Conservation (phyloP, 2,113 vertebrate species). For the Sterrhoptilus dennistouni region DNA sequence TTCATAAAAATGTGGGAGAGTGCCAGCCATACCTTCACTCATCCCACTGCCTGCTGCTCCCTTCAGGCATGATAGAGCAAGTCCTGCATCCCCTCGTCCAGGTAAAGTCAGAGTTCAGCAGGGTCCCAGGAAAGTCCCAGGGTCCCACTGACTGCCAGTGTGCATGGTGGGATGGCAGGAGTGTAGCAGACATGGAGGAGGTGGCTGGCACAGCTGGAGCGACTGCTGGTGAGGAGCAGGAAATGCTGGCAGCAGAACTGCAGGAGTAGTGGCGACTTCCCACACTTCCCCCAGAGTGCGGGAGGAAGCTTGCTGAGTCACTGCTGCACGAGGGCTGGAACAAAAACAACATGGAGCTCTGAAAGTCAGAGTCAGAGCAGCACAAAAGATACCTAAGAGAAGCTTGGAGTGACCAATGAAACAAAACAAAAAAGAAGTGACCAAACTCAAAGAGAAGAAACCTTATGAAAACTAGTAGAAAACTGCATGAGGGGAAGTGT, state of each 20-base stretch:
- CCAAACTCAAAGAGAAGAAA: not conserved
- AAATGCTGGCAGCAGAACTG: not conserved
- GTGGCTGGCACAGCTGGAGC: too few relatives aligned
- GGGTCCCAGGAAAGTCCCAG: too few relatives aligned
- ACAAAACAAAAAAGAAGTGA: not conserved
- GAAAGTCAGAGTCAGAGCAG: not conserved
- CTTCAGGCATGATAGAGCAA: not conserved
- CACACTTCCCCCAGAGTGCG: not conserved
- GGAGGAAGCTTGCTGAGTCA: not conserved
- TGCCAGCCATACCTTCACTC: not conserved
- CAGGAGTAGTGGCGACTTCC: not conserved
- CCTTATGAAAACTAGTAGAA: accelerated
- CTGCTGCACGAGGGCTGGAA: not conserved
- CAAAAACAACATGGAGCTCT: not conserved
- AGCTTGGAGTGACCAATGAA: not conserved
- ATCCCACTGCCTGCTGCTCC: not conserved
- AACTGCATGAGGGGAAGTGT: not conserved
- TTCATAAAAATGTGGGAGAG: not conserved
- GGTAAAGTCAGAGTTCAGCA: not conserved
- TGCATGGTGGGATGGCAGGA: not conserved
- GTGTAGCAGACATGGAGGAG: not conserved
- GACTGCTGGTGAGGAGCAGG: not conserved
- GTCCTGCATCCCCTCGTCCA: not conserved
- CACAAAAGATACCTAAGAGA: not conserved
- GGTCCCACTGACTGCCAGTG: not conserved